Percentiles rank a stretch among this genome's conserved stretches.
Conservation (phyloP, 2,797 vertebrate genomes). For the Argya squamiceps region DNA sequence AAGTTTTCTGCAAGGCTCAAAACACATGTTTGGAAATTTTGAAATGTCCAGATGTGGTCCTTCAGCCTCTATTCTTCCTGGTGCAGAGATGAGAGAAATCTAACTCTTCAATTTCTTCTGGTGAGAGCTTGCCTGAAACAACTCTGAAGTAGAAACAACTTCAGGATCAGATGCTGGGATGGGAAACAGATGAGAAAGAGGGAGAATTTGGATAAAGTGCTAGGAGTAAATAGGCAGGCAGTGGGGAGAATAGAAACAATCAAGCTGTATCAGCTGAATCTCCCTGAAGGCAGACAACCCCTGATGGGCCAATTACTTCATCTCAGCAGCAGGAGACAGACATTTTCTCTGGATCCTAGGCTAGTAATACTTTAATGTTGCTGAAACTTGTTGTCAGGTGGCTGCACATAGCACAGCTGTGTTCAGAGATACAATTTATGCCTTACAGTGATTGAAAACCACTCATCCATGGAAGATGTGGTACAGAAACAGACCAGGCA, state of each 20-base stretch:
- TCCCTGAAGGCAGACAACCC: conserved; percentile 3
- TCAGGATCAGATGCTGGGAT: not conserved
- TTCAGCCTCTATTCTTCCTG: not conserved
- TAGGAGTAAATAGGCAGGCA: not conserved
- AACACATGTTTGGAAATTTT: not conserved
- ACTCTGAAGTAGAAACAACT: not conserved
- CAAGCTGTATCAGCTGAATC: not conserved
- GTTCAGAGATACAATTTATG: conserved; percentile 21
- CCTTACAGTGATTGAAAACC: conserved; percentile 37
- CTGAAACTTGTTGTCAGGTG: conserved; percentile 41
- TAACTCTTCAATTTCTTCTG: not conserved
- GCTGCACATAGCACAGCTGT: conserved; percentile 11
- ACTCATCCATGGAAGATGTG: not conserved
- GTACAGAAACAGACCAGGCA: not conserved
- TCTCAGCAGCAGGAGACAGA: conserved; percentile 12
- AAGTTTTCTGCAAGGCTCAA: not conserved
- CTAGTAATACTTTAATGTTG: conserved; percentile 26
- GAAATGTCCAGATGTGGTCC: not conserved
- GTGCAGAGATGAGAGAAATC: not conserved
- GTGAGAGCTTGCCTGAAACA: not conserved
- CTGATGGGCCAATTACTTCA: conserved; percentile 53
- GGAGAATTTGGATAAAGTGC: not conserved
- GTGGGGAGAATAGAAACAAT: conserved; percentile 15
- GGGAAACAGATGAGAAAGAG: not conserved
- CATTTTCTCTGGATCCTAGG: not conserved